These are phyloP conservation scores for Schizopygopsis malacanthus DNA, from an alignment of 2,797 vertebrate genomes.

Conservation along the genomic window DNA sequence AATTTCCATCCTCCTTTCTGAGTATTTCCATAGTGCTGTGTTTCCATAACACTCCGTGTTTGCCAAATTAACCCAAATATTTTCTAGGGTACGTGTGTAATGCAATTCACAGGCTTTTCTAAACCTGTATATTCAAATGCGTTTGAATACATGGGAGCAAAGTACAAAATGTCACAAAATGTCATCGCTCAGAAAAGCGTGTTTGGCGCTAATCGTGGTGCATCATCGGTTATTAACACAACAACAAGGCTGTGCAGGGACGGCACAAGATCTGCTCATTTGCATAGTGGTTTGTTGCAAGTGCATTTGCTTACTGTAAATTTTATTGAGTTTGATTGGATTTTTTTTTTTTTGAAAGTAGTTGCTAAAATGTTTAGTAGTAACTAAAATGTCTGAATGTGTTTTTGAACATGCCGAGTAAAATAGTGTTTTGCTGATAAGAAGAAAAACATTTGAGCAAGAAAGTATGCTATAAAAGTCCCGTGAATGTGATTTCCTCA, in stretches of 20 bases:
- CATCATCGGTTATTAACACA: constrained; percentile 46
- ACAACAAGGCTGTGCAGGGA: constrained; percentile 22
- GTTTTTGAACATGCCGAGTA: background rate
- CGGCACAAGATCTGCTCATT: constrained; percentile 18
- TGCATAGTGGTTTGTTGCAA: constrained; percentile 7
- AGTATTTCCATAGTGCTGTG: constrained; percentile 85
- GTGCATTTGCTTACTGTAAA: constrained; percentile 23
- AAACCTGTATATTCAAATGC: constrained; percentile 85
- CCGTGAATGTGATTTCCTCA: background rate
- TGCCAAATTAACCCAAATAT: constrained; percentile 99
- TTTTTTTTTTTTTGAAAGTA: background rate
- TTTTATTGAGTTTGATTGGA: constrained; percentile 26
- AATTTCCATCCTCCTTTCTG: constrained; percentile 88
- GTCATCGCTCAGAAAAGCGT: constrained; percentile 57
- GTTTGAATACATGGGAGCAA: constrained; percentile 89
- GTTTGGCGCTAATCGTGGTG: constrained; percentile 46
- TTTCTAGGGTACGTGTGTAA: constrained; percentile 93
- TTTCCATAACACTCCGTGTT: constrained; percentile 89
- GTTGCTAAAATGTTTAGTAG: background rate
- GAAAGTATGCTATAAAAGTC: background rate
- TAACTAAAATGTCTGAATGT: background rate
- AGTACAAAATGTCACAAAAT: constrained; percentile 70
- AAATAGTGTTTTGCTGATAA: constrained; percentile 15
- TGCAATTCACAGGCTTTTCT: constrained; percentile 93
- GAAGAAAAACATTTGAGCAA: background rate